phyloP scores from a whole-genome alignment of 35 echinoderm and acorn worm genomes.

The Patiria miniata region DNA sequence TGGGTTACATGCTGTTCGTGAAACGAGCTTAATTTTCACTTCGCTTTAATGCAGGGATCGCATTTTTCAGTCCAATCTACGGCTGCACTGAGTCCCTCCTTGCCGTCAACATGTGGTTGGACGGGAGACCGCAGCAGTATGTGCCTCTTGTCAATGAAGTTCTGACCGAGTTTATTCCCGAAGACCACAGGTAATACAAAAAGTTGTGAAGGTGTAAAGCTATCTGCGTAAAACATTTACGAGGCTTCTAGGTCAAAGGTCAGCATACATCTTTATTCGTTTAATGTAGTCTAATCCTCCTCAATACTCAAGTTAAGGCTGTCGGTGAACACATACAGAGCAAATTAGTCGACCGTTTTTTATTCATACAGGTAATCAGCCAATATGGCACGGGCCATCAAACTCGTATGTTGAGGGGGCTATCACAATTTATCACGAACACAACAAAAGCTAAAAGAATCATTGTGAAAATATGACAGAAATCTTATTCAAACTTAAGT shows the following conservation, averaged over 20 bases:
- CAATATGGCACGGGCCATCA: too few species aligned
- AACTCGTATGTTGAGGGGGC: too few species aligned
- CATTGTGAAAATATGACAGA: too few species aligned
- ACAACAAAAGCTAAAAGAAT: too few species aligned
- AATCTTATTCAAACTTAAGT: too few species aligned
- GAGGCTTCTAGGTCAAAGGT: not conserved
- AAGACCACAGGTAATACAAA: not conserved
- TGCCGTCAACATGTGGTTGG: conserved; percentile 26
- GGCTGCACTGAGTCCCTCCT: conserved; percentile 10
- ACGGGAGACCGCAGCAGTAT: conserved; percentile 8
- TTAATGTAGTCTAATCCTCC: not conserved
- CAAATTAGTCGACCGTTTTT: too few species aligned
- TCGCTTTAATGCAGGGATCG: not conserved
- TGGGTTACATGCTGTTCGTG: too few species aligned
- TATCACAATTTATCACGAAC: too few species aligned
- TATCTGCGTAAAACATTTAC: not conserved
- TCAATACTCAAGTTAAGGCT: not conserved
- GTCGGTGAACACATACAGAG: too few species aligned
- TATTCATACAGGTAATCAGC: too few species aligned
- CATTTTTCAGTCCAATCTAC: conserved; percentile 6
- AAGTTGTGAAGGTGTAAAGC: not conserved
- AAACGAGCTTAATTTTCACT: not conserved
- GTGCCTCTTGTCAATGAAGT: not conserved
- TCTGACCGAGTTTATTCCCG: conserved; percentile 30
- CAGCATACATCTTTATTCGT: not conserved